Percentiles rank a stretch among this genome's conserved stretches.
phyloP scores from a whole-genome alignment of 2,113 vertebrate genomes.

The Arizona elegans region DNA sequence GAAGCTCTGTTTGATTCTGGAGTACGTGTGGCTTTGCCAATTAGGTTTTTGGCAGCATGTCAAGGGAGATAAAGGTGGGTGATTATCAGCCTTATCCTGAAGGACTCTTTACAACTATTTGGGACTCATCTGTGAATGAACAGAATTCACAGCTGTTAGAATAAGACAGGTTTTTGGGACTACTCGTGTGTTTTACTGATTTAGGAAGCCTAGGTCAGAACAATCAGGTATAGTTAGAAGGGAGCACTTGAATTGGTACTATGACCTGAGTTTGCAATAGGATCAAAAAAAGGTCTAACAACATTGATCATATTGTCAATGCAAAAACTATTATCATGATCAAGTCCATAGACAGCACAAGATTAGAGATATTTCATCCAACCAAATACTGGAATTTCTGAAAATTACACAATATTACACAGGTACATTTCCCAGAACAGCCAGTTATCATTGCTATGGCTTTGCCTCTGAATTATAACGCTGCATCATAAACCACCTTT shows the following conservation, averaged over 20 bases:
- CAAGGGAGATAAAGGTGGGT: no score
- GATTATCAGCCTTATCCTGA: no score
- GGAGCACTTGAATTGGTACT: not conserved
- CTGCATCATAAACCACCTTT: not conserved
- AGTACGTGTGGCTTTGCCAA: no score
- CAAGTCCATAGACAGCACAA: not conserved
- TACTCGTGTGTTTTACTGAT: no score
- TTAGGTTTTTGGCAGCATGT: no score
- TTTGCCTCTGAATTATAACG: not conserved
- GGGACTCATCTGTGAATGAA: no score
- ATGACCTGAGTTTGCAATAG: not conserved
- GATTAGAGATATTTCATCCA: not conserved
- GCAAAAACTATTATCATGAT: not conserved
- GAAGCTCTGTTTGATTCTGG: no score
- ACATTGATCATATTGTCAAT: not conserved
- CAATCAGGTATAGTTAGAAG: not conserved
- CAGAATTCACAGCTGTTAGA: no score
- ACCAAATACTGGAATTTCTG: not conserved
- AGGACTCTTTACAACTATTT: no score
- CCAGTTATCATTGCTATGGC: not conserved
- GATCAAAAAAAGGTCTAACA: not conserved
- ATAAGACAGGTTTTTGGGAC: no score
- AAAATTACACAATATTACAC: not conserved
- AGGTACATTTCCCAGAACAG: not conserved
- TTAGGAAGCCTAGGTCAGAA: no score